Evolutionary conservation across 2,888 invertebrate genomes (phyloP).

Genomic region (Andrena dorsata): DNA sequence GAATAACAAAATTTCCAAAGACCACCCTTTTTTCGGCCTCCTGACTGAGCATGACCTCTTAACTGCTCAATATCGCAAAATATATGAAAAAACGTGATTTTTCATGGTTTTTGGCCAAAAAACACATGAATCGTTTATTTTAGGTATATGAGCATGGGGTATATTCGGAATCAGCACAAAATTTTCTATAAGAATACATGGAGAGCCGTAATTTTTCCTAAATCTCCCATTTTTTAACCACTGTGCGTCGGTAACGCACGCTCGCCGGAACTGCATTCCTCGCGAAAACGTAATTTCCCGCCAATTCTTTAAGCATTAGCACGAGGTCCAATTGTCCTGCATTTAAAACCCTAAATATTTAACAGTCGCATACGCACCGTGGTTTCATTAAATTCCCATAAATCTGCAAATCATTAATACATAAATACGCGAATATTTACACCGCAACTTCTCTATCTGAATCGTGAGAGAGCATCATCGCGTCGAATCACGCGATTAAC

Average conservation of each 20-base stretch:
- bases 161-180: no score
- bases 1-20: no score
- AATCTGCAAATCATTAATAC: not conserved
- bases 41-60: no score
- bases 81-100: no score
- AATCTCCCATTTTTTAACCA: no score
- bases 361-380: not conserved
- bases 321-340: not conserved
- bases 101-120: no score
- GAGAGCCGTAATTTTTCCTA: no score
- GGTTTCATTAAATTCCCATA: not conserved
- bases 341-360: not conserved
- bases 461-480: not conserved
- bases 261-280: constrained; percentile 4
- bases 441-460: not conserved
- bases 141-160: no score
- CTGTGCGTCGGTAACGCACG: constrained; percentile 1
- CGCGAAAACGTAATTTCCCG: constrained; percentile 49
- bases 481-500: not conserved
- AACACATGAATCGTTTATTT: no score
- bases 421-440: not conserved
- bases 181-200: no score
- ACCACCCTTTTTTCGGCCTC: no score
- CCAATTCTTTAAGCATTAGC: constrained; percentile 43
- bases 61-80: no score